phyloP scores from a whole-genome alignment of 2,797 vertebrate genomes.

The Centroberyx gerrardi region DNA sequence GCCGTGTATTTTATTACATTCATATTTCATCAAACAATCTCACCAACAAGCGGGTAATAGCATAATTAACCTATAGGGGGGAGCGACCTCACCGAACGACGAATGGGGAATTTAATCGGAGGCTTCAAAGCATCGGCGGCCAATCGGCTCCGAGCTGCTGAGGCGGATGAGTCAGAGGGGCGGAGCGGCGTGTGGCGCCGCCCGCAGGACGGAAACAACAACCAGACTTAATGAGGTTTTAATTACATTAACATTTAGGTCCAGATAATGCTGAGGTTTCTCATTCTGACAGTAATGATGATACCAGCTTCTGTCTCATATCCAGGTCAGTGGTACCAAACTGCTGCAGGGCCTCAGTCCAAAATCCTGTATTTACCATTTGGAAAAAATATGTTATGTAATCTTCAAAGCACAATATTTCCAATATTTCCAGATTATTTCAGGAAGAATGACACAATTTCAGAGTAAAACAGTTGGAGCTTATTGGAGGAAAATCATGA shows the following conservation, averaged over 20 bases:
- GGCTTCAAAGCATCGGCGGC: conserved; percentile 58
- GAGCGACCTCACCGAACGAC: conserved; percentile 47
- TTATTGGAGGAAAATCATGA: too few relatives aligned
- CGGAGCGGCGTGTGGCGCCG: background rate
- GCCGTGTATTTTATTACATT: conserved; percentile 79
- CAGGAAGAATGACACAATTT: too few relatives aligned
- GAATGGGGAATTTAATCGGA: conserved; percentile 68
- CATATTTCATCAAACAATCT: conserved; percentile 86
- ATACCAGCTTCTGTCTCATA: conserved; percentile 36
- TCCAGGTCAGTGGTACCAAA: conserved; percentile 34
- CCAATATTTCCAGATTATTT: too few relatives aligned
- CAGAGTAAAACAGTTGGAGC: too few relatives aligned
- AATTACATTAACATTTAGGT: conserved; percentile 58
- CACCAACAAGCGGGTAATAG: conserved; percentile 81
- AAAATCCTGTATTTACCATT: too few relatives aligned
- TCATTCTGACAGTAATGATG: background rate
- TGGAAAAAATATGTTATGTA: too few relatives aligned
- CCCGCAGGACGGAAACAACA: background rate
- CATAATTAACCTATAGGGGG: conserved; percentile 82
- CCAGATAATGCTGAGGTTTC: conserved; percentile 47
- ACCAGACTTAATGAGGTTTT: conserved; percentile 68
- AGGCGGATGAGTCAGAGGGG: conserved; percentile 14
- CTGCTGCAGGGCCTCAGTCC: background rate
- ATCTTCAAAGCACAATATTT: too few relatives aligned
- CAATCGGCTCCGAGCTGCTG: conserved; percentile 48